Base-by-base conservation (phyloP, 2,113 vertebrate genomes). In the Microtus montanus region DNA sequence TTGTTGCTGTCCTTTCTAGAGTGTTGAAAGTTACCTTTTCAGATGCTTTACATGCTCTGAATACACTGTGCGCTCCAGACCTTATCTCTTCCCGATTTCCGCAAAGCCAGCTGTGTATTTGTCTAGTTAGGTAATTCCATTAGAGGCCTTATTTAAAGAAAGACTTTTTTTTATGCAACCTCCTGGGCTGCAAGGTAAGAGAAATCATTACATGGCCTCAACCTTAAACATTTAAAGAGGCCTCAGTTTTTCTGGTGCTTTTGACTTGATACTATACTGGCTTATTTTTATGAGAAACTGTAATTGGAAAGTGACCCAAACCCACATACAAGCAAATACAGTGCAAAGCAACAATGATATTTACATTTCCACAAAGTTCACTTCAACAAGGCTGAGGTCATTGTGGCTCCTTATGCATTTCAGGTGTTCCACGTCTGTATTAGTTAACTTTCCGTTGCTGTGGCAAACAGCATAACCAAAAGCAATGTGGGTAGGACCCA, bases 241-340 rank as follows among this genome's bases (percentile, higher is more conserved):
- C 47, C 17, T 66, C 80, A 68, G 7, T 93, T 90, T 95, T 38
- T 47, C 24, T 91, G 35, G 20, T 78, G 49, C 30, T 28, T n/a
- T 95, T 92, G 15, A 10, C 41, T 63, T 84, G 15, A 71, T 89
- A 47, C 30, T 79, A 14, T 64, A 12, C 49, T 93, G 73, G 6
- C n/a, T 93, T 86, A 14, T 71, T 90, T 87, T 90, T 44, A 77
- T 49, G 79, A 86, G 71, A 9, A 77, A 3, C 58, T 84, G 54
- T 90, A 93, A 92, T 61, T 97, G 66, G 90, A 93, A 94, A 74
- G 22, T 47, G 58, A 41, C 86, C 80, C 5, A 78, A n/a, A 19
- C 11, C 35, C 84, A 68, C 38, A 49, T 12, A 64, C 38, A 92
- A 64, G 63, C 85, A 91, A 92, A 95, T 17, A 83, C 66, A 92